Evolutionary conservation across 1,140 invertebrate genomes (phyloP).

Genomic region (Harpegnathos saltator): DNA sequence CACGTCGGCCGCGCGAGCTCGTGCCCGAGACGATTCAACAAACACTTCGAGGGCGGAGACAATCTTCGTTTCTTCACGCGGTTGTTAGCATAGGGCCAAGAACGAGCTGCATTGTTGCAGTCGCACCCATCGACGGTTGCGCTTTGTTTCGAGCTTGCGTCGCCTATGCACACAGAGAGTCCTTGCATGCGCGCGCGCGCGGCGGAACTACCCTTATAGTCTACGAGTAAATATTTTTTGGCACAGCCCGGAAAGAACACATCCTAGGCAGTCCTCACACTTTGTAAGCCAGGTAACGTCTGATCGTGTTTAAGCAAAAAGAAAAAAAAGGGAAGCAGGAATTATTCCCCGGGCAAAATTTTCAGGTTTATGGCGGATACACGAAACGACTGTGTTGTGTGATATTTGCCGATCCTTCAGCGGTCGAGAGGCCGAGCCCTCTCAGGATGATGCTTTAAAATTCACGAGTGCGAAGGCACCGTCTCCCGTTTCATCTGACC

Average conservation of each 20-base stretch:
- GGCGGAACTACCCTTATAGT: slow-evolving; percentile 60
- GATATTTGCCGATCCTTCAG: too few relatives aligned
- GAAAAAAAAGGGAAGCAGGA: too few relatives aligned
- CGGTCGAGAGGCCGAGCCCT: too few relatives aligned
- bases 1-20: slow-evolving; percentile 33
- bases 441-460: too few relatives aligned
- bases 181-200: slow-evolving; percentile 33
- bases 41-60: slow-evolving; percentile 54
- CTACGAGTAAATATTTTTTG: slow-evolving; percentile 76
- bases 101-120: slow-evolving; percentile 46
- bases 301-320: neutral
- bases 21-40: slow-evolving; percentile 67
- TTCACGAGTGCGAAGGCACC: too few relatives aligned
- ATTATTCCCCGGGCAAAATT: too few relatives aligned
- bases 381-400: too few relatives aligned
- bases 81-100: slow-evolving; percentile 73
- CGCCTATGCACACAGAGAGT: slow-evolving; percentile 70
- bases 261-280: slow-evolving; percentile 16
- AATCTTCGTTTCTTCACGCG: slow-evolving; percentile 61
- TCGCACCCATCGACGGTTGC: slow-evolving; percentile 63
- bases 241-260: slow-evolving; percentile 29
- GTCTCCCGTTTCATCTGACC: neutral
- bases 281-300: neutral
- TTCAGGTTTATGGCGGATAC: too few relatives aligned
- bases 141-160: slow-evolving; percentile 67